These are phyloP conservation scores for Crambe crambe DNA, from an alignment of 37 sponge, comb jelly and placozoan species.

Conservation along the genomic window DNA sequence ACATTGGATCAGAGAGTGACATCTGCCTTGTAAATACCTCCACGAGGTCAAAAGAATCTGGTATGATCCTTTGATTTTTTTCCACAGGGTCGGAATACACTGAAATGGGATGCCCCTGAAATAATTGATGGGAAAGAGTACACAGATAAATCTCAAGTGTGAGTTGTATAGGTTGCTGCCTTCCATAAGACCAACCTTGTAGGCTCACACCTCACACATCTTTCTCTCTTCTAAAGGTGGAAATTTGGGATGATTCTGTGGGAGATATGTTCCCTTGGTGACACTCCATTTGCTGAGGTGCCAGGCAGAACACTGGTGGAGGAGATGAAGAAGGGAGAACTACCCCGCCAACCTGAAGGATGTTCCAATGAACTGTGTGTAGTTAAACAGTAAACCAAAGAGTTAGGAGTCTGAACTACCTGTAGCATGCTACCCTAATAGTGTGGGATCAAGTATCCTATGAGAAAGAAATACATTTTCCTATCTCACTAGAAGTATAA, in stretches of 20 bases:
- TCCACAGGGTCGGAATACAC: slow-evolving; percentile 23
- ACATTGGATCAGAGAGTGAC: no score
- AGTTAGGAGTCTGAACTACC: not conserved
- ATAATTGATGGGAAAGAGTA: not conserved
- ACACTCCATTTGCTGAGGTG: slow-evolving; percentile 33
- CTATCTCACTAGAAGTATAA: no score
- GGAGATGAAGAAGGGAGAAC: slow-evolving; percentile 8
- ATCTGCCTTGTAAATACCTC: no score
- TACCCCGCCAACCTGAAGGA: slow-evolving; percentile 14
- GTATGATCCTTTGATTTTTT: no score
- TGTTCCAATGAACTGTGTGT: slow-evolving; percentile 37
- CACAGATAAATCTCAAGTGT: slow-evolving; percentile 47
- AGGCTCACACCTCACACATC: no score
- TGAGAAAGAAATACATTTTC: no score
- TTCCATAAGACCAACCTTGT: no score
- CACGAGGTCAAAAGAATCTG: no score
- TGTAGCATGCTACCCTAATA: no score
- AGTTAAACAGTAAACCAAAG: not conserved
- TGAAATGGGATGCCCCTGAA: slow-evolving; percentile 52
- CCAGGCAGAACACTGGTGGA: slow-evolving; percentile 12
- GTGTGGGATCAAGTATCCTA: no score
- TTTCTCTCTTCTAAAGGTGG: slow-evolving; percentile 32
- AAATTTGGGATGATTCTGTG: slow-evolving; percentile 48
- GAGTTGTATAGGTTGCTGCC: no score
- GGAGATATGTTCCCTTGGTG: slow-evolving; percentile 40